Conservation (phyloP, 2,797 vertebrate genomes). For the Gymnoscopelus braueri region DNA sequence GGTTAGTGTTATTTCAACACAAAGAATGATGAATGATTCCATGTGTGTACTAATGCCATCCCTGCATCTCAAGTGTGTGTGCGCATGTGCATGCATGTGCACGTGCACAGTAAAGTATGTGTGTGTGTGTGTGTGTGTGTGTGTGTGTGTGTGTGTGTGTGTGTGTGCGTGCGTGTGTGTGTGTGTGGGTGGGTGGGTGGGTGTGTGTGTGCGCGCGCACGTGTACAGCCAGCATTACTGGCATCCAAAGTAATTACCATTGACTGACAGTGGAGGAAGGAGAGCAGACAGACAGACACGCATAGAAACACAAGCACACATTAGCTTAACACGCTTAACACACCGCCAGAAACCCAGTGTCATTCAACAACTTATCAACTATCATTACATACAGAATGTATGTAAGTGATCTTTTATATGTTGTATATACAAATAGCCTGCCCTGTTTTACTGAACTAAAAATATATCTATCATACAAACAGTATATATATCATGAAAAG, state of each 20-base stretch:
- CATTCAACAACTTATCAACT: not conserved
- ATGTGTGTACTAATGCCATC: constrained; percentile 42
- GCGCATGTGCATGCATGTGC: not conserved
- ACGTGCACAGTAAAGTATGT: not conserved
- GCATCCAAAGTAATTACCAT: not conserved
- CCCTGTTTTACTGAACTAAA: too few relatives aligned
- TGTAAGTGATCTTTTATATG: too few relatives aligned
- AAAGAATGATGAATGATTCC: constrained; percentile 44
- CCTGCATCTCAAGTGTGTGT: not conserved
- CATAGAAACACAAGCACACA: not conserved
- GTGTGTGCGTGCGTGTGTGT: not conserved
- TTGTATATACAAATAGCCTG: too few relatives aligned
- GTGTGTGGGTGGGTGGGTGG: too few relatives aligned
- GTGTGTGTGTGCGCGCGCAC: not conserved
- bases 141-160: constrained; percentile 8
- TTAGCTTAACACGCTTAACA: not conserved
- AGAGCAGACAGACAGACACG: not conserved
- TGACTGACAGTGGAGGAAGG: constrained; percentile 20
- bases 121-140: not conserved
- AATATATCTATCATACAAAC: too few relatives aligned
- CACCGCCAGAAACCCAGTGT: not conserved
- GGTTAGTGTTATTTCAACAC: constrained; percentile 52
- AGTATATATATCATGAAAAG: too few relatives aligned
- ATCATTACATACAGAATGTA: too few relatives aligned
- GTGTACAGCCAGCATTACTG: not conserved